A percentile compares a stretch with the other conserved stretches of the same genome.
Evolutionary conservation across 2,113 vertebrate species (phyloP).

Genomic region (Mus musculus): GRCm39 chr4:123856001-123856500

Average conservation of each 20-base stretch:
- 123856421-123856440: constrained; percentile 13
- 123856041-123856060: background rate
- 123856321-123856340: constrained; percentile 36
- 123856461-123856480: constrained; percentile 54
- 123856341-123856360: constrained; percentile 73
- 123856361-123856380: constrained; percentile 71
- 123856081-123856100: no score
- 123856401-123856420: constrained; percentile 61
- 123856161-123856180: constrained; percentile 10
- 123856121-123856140: background rate
- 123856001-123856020: background rate
- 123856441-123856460: background rate
- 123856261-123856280: constrained; percentile 35
- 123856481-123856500: background rate
- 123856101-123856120: background rate
- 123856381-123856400: constrained; percentile 60
- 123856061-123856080: background rate
- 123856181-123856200: background rate
- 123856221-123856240: constrained; percentile 40
- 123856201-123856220: constrained; percentile 35
- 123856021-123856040: background rate
- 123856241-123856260: background rate
- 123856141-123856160: background rate
- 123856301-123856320: constrained; percentile 52
- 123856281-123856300: constrained; percentile 1